Percentiles rank a stretch among this genome's conserved stretches.
phyloP scores from a whole-genome alignment of 2,113 vertebrate species.

The Regulus satrapa region DNA sequence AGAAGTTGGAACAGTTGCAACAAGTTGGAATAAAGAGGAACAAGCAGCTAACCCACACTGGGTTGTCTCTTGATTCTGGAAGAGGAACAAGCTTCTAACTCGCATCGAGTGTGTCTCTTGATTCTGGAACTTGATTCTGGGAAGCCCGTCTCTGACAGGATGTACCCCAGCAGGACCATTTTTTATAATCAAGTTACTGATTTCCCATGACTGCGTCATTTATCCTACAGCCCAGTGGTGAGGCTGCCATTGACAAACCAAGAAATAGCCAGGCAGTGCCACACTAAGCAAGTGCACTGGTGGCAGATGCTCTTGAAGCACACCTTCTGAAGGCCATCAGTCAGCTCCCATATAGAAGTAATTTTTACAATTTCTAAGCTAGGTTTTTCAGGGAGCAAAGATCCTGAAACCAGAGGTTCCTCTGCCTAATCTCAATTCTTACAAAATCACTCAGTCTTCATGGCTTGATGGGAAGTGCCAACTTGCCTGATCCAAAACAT shows the following conservation, averaged over 20 bases:
- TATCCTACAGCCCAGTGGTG: neutral
- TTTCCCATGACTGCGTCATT: neutral
- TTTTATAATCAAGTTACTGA: neutral
- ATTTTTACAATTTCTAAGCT: neutral
- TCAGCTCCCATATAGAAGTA: neutral
- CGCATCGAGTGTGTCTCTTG: too few species aligned
- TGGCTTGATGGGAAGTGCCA: neutral
- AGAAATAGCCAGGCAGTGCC: neutral
- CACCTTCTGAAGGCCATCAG: neutral
- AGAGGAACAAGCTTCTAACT: too few species aligned
- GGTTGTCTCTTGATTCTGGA: too few species aligned
- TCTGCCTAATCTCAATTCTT: neutral
- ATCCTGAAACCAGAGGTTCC: neutral
- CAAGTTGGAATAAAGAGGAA: too few species aligned
- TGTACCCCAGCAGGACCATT: constrained; percentile 10
- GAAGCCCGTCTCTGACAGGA: too few species aligned
- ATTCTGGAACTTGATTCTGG: too few species aligned
- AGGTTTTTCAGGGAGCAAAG: neutral
- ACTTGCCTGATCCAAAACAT: neutral
- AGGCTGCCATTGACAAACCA: neutral
- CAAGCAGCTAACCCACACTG: too few species aligned
- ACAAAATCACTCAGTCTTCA: neutral
- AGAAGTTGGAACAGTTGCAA: too few species aligned
- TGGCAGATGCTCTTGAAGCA: neutral
- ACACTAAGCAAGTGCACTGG: neutral